Percentiles rank a stretch among this genome's conserved stretches.
Evolutionary conservation across 2,113 vertebrate genomes (phyloP).

Genomic region (Trichomycterus rosablanca): DNA sequence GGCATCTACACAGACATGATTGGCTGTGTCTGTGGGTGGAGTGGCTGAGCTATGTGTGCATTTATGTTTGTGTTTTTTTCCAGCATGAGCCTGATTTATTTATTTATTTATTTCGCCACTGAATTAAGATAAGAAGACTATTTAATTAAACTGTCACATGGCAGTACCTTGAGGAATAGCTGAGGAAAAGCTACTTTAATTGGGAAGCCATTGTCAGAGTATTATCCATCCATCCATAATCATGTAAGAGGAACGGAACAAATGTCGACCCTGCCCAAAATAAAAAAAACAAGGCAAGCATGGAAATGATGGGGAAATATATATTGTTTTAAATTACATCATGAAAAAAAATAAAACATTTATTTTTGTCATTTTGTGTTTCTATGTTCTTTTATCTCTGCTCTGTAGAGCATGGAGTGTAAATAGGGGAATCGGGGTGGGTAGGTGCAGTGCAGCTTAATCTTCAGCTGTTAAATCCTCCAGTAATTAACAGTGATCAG

Average conservation of each 20-base stretch:
- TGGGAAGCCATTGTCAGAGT: conserved; percentile 47
- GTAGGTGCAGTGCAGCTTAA: conserved; percentile 36
- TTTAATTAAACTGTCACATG: conserved; percentile 76
- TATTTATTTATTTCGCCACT: conserved; percentile 64
- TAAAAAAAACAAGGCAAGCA: not conserved
- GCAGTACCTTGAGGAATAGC: conserved; percentile 69
- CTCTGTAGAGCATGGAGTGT: conserved; percentile 15
- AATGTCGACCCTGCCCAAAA: conserved; percentile 3
- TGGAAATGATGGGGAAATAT: not conserved
- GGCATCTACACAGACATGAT: too few species aligned
- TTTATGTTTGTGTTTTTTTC: conserved; percentile 45
- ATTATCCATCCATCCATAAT: conserved; percentile 19
- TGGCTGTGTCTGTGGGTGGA: too few species aligned
- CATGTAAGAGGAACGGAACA: conserved; percentile 17
- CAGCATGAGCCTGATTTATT: conserved; percentile 67
- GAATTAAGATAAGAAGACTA: conserved; percentile 72
- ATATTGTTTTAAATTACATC: not conserved
- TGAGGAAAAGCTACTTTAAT: conserved; percentile 65
- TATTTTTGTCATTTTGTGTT: not conserved
- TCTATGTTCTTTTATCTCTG: not conserved
- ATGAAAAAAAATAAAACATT: not conserved
- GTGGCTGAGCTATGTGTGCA: too few species aligned
- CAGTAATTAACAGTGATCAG: conserved; percentile 45
- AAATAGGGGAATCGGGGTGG: conserved; percentile 35
- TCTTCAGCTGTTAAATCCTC: conserved; percentile 41